Percentiles rank a stretch among this genome's conserved stretches.
Evolutionary conservation across 2,797 vertebrate species (phyloP).

Genomic region (Semaprochilodus insignis): DNA sequence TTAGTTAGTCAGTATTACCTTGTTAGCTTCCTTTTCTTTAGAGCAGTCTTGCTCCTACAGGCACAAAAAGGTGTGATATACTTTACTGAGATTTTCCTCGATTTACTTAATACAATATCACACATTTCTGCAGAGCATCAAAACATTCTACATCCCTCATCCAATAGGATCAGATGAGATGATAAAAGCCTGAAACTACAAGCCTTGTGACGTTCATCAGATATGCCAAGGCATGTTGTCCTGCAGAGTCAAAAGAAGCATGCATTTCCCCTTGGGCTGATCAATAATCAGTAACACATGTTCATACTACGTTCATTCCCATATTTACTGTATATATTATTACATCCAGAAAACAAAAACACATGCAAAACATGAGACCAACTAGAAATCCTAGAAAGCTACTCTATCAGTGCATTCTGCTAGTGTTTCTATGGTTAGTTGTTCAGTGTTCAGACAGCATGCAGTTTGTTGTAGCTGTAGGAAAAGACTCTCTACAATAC

Average conservation of each 20-base stretch:
- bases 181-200: background rate
- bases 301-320: background rate
- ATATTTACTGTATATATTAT: background rate
- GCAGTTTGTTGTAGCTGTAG: constrained; percentile 54
- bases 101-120: background rate
- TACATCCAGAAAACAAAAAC: constrained; percentile 11
- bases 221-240: background rate
- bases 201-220: background rate
- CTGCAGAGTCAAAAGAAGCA: constrained; percentile 23
- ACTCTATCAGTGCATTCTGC: background rate
- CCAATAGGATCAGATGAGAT: background rate
- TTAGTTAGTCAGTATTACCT: constrained; percentile 79
- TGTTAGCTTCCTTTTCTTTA: constrained; percentile 97
- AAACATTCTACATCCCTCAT: background rate
- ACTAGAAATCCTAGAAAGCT: background rate
- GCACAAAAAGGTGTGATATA: constrained; percentile 60
- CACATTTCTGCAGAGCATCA: background rate
- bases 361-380: constrained; percentile 33
- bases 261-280: constrained; percentile 19
- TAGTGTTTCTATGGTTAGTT: constrained; percentile 21
- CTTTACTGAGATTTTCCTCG: constrained; percentile 9
- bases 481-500: constrained; percentile 46
- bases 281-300: background rate
- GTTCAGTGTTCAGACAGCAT: constrained; percentile 37
- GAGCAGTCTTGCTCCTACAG: constrained; percentile 94